These are phyloP conservation scores for Bubo scandiacus DNA, from an alignment of 2,113 vertebrate genomes.

Conservation along the genomic window DNA sequence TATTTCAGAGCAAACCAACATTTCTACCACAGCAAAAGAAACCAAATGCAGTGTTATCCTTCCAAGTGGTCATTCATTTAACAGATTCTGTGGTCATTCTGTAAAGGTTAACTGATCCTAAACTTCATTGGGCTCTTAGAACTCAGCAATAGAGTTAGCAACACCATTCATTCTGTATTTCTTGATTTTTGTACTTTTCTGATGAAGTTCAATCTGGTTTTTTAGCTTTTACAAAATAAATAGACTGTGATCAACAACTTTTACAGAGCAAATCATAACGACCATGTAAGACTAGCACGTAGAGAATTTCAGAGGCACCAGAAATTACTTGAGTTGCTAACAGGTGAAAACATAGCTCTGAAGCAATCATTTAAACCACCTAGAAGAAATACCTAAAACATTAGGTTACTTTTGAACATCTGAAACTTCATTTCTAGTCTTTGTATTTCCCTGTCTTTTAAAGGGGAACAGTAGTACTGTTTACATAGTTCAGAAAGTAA, in stretches of 20 bases:
- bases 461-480: background rate
- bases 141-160: background rate
- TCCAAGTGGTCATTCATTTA: background rate
- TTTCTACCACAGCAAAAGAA: background rate
- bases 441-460: background rate
- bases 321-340: background rate
- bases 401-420: background rate
- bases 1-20: background rate
- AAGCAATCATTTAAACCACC: background rate
- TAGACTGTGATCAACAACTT: background rate
- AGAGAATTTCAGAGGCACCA: background rate
- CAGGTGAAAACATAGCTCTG: background rate
- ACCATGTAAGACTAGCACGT: background rate
- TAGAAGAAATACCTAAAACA: background rate
- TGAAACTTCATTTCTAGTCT: background rate
- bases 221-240: background rate
- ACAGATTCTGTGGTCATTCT: background rate
- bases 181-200: background rate
- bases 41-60: background rate
- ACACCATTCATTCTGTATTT: background rate
- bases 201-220: background rate
- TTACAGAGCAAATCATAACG: background rate
- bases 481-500: background rate
- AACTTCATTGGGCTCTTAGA: background rate
- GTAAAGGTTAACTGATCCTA: background rate